A percentile compares a stretch with the other conserved stretches of the same genome.
Conservation (phyloP, 2,888 invertebrate genomes). For the Hemithea aestivaria region DNA sequence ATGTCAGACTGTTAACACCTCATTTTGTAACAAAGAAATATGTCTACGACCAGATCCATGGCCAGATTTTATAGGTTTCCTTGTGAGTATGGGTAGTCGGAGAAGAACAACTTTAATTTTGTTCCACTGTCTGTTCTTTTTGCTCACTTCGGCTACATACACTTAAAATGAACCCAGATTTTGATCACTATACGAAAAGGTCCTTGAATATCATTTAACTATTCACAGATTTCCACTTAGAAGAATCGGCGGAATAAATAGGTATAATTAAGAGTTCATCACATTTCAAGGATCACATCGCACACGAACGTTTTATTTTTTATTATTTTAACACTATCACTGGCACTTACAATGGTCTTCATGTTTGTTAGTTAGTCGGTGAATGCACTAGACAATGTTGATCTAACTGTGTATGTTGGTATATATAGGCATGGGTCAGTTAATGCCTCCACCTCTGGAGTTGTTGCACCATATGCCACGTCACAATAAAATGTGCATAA, state of each 20-base stretch:
- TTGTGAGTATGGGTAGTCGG: no score
- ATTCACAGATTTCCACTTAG: no score
- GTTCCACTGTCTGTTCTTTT: no score
- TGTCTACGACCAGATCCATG: no score
- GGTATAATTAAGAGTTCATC: slow-evolving; percentile 8
- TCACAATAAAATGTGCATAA: slow-evolving; percentile 65
- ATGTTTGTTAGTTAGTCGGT: slow-evolving; percentile 65
- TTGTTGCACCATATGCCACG: slow-evolving; percentile 66
- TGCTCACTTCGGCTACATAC: no score
- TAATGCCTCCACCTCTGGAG: slow-evolving; percentile 64
- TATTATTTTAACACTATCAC: slow-evolving; percentile 46
- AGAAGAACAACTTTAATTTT: no score
- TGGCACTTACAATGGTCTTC: slow-evolving; percentile 72
- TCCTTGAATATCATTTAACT: slow-evolving; percentile 5
- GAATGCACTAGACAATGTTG: slow-evolving; percentile 71
- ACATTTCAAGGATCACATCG: slow-evolving; percentile 23
- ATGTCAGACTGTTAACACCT: no score
- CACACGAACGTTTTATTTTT: slow-evolving; percentile 27
- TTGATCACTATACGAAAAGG: no score
- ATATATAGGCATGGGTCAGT: slow-evolving; percentile 65
- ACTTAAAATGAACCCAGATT: no score
- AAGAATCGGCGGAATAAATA: no score
- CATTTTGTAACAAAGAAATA: no score
- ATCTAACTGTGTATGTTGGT: slow-evolving; percentile 66
- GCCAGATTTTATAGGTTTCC: no score